A percentile compares a stretch with the other conserved stretches of the same genome.
Evolutionary conservation across 2,888 invertebrate species (phyloP).

Genomic region (Drosophila infuscata): DNA sequence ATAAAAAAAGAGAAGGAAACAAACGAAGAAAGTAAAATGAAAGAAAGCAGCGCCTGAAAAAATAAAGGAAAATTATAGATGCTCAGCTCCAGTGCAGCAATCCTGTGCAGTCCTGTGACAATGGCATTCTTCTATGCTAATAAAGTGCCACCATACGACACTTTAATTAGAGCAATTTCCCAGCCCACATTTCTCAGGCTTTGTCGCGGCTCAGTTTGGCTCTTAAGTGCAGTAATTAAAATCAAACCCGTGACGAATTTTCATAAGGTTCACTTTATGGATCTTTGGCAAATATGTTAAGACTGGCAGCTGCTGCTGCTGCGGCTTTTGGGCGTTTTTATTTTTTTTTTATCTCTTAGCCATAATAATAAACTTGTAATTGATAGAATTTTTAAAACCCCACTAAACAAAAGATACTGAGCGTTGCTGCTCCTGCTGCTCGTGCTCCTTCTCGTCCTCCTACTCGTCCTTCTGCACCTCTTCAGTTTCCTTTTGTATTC

Average conservation of each 20-base stretch:
- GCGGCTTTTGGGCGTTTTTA: slow-evolving; percentile 14
- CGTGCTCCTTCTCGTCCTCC: neutral
- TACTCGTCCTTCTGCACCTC: neutral
- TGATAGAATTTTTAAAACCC: slow-evolving; percentile 79
- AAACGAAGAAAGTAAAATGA: slow-evolving; percentile 42
- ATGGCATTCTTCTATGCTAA: slow-evolving; percentile 67
- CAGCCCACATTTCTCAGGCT: neutral
- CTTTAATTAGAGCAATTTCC: slow-evolving; percentile 63
- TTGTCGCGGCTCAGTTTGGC: slow-evolving; percentile 19
- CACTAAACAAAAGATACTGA: slow-evolving; percentile 46
- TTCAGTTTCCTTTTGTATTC: neutral
- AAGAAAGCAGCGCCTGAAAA: slow-evolving; percentile 19
- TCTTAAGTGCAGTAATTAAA: slow-evolving; percentile 68
- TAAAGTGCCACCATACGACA: slow-evolving; percentile 67
- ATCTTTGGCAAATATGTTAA: slow-evolving; percentile 34
- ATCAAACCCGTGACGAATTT: slow-evolving; percentile 35
- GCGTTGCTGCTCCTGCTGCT: neutral
- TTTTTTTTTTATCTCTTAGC: slow-evolving; percentile 49
- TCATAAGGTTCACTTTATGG: slow-evolving; percentile 42
- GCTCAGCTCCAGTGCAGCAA: slow-evolving; percentile 1
- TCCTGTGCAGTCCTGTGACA: slow-evolving; percentile 19
- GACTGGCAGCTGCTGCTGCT: slow-evolving; percentile 30
- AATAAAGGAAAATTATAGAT: slow-evolving; percentile 31
- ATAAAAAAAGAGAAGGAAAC: slow-evolving; percentile 40
- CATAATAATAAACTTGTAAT: slow-evolving; percentile 74